phyloP scores from a whole-genome alignment of 2,888 invertebrate genomes.

The Agrilus cyanescens region DNA sequence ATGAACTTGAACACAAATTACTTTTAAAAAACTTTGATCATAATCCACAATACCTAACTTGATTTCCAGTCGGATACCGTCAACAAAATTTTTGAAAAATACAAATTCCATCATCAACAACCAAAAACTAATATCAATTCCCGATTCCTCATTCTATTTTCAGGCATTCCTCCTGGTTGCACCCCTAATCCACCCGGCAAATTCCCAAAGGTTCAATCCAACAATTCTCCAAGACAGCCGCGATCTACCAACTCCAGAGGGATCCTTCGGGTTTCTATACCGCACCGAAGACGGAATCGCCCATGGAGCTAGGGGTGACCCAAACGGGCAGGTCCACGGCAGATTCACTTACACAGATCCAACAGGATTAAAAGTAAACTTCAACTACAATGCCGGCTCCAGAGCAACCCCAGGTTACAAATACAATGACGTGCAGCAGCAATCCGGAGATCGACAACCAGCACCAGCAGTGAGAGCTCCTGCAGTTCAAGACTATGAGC shows the following conservation, averaged over 20 bases:
- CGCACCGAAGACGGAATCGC: constrained; percentile 35
- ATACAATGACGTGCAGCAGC: constrained; percentile 14
- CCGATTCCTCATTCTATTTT: background rate
- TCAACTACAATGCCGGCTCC: constrained; percentile 34
- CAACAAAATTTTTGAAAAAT: too few species aligned
- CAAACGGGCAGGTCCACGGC: constrained; percentile 31
- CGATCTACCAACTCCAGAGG: constrained; percentile 31
- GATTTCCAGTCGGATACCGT: too few species aligned
- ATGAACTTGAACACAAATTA: too few species aligned
- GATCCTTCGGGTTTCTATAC: constrained; percentile 35
- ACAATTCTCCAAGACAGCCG: constrained; percentile 33
- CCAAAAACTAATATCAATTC: too few species aligned
- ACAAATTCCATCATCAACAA: too few species aligned
- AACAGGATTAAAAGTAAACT: constrained; percentile 34
- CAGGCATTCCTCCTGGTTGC: constrained; percentile 1
- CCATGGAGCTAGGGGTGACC: constrained; percentile 32
- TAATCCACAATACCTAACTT: too few species aligned
- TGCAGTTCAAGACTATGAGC: too few species aligned
- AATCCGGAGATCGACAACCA: background rate
- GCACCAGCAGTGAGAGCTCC: background rate
- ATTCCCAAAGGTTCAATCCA: constrained; percentile 20
- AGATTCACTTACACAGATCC: constrained; percentile 35
- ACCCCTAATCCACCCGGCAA: background rate
- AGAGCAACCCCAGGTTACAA: constrained; percentile 24
- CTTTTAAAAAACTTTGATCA: too few species aligned